Base-by-base conservation (phyloP, 2,113 vertebrate genomes). In the Peucedramus taeniatus region DNA sequence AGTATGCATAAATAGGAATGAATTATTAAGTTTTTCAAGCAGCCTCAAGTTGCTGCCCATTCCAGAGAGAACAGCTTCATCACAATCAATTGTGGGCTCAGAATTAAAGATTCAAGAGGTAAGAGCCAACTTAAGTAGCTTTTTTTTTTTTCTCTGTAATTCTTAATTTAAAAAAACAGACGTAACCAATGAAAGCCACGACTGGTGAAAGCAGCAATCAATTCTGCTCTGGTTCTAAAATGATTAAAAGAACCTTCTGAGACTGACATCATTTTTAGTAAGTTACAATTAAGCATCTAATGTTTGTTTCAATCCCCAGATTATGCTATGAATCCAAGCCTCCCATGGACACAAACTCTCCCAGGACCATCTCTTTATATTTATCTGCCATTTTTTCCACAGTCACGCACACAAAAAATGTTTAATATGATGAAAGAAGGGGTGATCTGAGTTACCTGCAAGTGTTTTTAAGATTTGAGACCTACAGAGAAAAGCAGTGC, bases 71-170 rank as follows among this genome's bases (percentile, higher is more conserved):
- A 93, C 66, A 72, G 87, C 86, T 93, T 91, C 49, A 89, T 66
- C 95, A 82, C 83, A 93, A 96, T 86, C 76, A 95, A 92, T 72
- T 86, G 75, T 93, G 57, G 80, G 35, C 66, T 93, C 66, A 42
- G 75, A 90, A 89, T 92, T 97, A 89, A 96, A 97, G 91, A 94
- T 93, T 95, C 94, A 96, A 89, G 84, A 96, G 92, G 72, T 90
- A 97, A 95, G 83, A 95, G 89, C 26, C 65, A 42, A 95, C 83
- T 96, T 86, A 95, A 87, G 76, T 47, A 53, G 87, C 66, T 53
- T 75, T 70, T 74, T 83, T 88, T 85, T 78, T 89, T 76, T 37
- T n/a, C 93, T 31, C 89, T 87, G 68, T 61, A 96, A 94, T 64
- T 63, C 83, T 95, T 95, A 83, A 82, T 92, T 90, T 81, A 60